Base-by-base conservation (phyloP, 2,888 invertebrate species). In the Diachrysia chrysitis region DNA sequence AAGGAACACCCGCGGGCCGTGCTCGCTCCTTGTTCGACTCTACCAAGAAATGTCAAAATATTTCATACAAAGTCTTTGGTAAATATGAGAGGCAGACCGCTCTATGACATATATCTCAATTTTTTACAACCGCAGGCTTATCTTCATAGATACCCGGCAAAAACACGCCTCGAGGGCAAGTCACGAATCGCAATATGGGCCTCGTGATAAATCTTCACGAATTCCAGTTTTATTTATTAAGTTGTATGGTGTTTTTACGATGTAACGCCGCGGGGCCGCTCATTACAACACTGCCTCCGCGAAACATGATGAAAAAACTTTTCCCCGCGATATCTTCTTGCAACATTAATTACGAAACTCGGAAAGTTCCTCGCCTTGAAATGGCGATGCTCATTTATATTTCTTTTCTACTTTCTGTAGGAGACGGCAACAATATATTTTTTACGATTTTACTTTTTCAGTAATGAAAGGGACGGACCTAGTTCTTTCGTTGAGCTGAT, bases 221-320 rank as follows among this genome's bases (percentile, higher is more conserved):
- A 94, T 93, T 88, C 92, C 91, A 90, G 85, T 90, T 93, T 93
- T 93, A 94, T 94, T 94, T 94, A 95, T 95, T 95, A 95, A 95
- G 95, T 93, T 94, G 94, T 94, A 92, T 90, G 92, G 89, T 90
- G 91, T 92, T 94, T 94, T 95, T 95, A 95, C 92, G 95, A 93
- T 83, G 88, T 85, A 83, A 87, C 92, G 89, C 92, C 88, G 91
- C 90, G 89, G 93, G 93, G 90, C 91, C 89, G 88, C 92, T 94
- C 94, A 93, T 93, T 94, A 94, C 92, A 80, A 83, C 82, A 78
- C 78, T 84, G 89, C 89, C 89, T 88, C 87, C 81, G 82, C 83
- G 83, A 76, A 88, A 85, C 89, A 88, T 89, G 92, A 94, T 94
- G 94, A 94, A 95, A 95, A 95, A 95, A 95, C 91, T 95, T 95